A percentile compares a stretch with the other conserved stretches of the same genome.
Evolutionary conservation across 2,113 vertebrate genomes (phyloP).

Genomic region (Pseudopipra pipra): DNA sequence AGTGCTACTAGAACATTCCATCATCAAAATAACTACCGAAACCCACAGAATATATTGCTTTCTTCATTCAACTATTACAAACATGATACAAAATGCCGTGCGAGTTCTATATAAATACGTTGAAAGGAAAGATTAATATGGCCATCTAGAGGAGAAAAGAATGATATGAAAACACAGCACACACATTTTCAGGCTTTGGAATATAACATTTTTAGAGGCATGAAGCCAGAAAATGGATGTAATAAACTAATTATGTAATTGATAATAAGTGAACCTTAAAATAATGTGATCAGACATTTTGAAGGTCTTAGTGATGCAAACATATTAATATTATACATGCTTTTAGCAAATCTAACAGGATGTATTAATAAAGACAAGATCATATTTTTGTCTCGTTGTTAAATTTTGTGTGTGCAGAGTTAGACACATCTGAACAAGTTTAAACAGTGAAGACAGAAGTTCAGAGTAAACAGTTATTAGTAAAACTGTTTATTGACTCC

Average conservation of each 20-base stretch:
- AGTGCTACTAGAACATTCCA: background rate
- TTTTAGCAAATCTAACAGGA: background rate
- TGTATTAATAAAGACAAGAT: background rate
- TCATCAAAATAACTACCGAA: background rate
- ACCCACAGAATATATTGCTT: background rate
- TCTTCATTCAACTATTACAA: conserved; percentile 3
- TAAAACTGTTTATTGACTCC: background rate
- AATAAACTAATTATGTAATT: background rate
- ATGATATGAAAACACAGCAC: conserved; percentile 39
- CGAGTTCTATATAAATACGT: background rate
- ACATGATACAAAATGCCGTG: background rate
- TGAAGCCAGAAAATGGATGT: background rate
- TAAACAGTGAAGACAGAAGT: background rate
- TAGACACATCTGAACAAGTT: background rate
- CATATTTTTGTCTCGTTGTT: background rate
- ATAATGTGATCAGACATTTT: background rate
- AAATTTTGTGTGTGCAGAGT: background rate
- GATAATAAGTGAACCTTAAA: background rate
- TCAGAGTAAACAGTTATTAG: background rate
- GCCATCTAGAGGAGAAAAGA: conserved; percentile 77
- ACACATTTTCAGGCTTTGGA: background rate
- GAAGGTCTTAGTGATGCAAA: background rate
- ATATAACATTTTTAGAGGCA: background rate
- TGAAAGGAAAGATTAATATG: conserved; percentile 69
- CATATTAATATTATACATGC: background rate